Evolutionary conservation across 2,797 vertebrate species (phyloP).

Genomic region (Champsocephalus esox): DNA sequence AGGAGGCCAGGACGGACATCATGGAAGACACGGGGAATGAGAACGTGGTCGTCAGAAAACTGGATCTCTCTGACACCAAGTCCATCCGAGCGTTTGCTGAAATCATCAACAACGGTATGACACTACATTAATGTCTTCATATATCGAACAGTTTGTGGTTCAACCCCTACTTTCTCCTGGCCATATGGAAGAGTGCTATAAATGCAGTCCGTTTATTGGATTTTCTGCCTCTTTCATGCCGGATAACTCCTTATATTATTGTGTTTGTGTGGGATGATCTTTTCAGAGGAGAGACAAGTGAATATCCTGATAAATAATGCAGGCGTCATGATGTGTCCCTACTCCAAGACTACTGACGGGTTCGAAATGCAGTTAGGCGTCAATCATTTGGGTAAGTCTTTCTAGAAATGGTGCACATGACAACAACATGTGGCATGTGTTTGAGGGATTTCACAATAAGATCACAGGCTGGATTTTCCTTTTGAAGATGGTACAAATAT

Average conservation of each 20-base stretch:
- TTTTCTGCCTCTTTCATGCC: not conserved
- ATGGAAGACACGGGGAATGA: conserved; percentile 88
- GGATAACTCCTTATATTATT: not conserved
- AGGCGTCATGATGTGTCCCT: conserved; percentile 88
- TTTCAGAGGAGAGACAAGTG: conserved; percentile 85
- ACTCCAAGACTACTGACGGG: conserved; percentile 85
- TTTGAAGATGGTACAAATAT: not conserved
- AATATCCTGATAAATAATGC: conserved; percentile 88
- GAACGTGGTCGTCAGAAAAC: conserved; percentile 86
- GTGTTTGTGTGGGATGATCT: conserved; percentile 12
- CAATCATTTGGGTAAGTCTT: conserved; percentile 85
- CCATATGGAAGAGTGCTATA: not conserved
- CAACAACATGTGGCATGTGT: not conserved
- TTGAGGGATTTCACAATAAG: not conserved
- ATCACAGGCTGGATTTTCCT: not conserved
- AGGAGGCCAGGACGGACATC: conserved; percentile 89
- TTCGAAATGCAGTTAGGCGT: conserved; percentile 88
- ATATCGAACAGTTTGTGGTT: not conserved
- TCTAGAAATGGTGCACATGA: not conserved
- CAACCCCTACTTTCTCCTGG: not conserved
- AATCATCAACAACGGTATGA: conserved; percentile 87
- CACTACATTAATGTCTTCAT: not conserved
- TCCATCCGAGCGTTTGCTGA: conserved; percentile 92
- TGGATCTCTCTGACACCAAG: conserved; percentile 91
- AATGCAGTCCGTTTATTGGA: not conserved